Conservation (phyloP, 2,113 vertebrate genomes). For the Zosterops borbonicus region DNA sequence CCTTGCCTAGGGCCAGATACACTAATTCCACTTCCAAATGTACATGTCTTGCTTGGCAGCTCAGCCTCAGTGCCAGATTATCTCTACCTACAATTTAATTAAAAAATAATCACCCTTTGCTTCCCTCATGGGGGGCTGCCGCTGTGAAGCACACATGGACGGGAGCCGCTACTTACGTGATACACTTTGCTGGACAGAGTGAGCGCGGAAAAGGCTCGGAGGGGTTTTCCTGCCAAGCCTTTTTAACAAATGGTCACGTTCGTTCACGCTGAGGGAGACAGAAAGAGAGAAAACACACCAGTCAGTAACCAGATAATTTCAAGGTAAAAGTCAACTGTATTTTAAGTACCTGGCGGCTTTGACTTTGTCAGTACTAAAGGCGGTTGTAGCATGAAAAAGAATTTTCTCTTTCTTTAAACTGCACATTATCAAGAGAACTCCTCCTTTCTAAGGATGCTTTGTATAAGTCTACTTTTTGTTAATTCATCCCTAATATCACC, state of each 20-base stretch:
- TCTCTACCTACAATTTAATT: slow-evolving; percentile 51
- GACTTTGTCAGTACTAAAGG: not conserved
- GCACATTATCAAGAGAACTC: not conserved
- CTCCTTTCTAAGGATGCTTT: slow-evolving; percentile 4
- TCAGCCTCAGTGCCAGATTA: not conserved
- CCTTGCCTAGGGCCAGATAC: slow-evolving; percentile 39
- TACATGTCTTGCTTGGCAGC: slow-evolving; percentile 10
- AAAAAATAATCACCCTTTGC: not conserved
- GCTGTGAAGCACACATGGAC: not conserved
- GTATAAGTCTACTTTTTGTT: not conserved
- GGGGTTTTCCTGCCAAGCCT: slow-evolving; percentile 95
- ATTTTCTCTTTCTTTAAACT: not conserved
- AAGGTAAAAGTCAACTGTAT: not conserved
- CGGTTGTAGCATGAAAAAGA: not conserved
- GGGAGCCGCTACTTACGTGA: slow-evolving; percentile 83
- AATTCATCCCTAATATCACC: not conserved
- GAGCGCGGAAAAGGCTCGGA: slow-evolving; percentile 88
- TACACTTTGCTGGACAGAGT: slow-evolving; percentile 92
- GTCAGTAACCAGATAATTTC: not conserved
- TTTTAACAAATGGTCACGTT: slow-evolving; percentile 96
- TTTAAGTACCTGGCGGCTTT: not conserved
- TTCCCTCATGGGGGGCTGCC: not conserved
- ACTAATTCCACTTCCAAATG: slow-evolving; percentile 39
- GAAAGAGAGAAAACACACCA: not conserved
- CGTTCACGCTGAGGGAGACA: slow-evolving; percentile 84